Evolutionary conservation across 2,113 vertebrate genomes (phyloP).

Genomic region (Blennius ocellaris): DNA sequence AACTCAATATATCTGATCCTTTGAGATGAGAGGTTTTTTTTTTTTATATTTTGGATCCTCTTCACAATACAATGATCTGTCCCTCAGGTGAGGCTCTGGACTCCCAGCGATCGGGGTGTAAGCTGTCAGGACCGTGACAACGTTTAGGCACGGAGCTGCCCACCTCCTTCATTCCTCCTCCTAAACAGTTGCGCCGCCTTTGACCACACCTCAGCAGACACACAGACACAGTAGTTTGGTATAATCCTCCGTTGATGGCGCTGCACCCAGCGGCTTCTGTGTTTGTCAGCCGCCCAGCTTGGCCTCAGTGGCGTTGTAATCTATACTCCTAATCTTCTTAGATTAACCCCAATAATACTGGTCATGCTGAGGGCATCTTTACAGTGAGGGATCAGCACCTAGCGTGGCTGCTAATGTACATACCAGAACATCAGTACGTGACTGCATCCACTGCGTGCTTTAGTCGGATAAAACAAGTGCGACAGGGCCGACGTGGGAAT

Average conservation of each 20-base stretch:
- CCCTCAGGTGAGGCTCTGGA: constrained; percentile 49
- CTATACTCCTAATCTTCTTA: constrained; percentile 68
- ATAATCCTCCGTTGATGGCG: constrained; percentile 37
- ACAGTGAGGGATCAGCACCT: constrained; percentile 36
- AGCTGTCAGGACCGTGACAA: constrained; percentile 32
- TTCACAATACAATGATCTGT: constrained; percentile 43
- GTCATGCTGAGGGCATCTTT: constrained; percentile 52
- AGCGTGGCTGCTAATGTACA: constrained; percentile 23
- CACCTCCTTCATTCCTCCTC: constrained; percentile 4
- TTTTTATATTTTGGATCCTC: constrained; percentile 65
- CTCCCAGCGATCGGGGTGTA: constrained; percentile 59
- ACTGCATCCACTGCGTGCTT: no score
- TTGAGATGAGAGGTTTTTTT: constrained; percentile 64
- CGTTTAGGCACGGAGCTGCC: constrained; percentile 13
- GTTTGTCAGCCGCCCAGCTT: constrained; percentile 26
- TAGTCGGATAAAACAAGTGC: not conserved
- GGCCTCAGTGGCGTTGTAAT: constrained; percentile 58
- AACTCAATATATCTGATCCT: constrained; percentile 60
- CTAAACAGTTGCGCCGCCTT: not conserved
- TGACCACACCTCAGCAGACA: constrained; percentile 22
- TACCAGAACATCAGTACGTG: not conserved
- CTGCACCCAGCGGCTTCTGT: constrained; percentile 34
- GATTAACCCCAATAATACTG: constrained; percentile 70
- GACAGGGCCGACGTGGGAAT: no score
- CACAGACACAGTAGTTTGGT: constrained; percentile 11